Base-by-base conservation (phyloP, 1,140 invertebrate species). In the Papilio polyxenes region DNA sequence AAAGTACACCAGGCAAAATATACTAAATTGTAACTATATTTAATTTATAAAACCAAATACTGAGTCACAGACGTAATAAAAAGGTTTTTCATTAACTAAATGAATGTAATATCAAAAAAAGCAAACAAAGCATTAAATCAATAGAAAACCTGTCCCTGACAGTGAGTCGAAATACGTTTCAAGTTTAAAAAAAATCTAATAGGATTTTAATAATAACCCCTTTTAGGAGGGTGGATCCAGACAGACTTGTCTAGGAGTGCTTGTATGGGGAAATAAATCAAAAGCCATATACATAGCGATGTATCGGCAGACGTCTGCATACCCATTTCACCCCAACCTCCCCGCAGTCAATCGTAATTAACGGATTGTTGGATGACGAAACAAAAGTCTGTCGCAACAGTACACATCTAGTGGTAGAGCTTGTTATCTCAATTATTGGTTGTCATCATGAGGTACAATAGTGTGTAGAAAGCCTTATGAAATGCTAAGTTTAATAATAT, bases 341-440 rank as follows among this genome's bases (percentile, higher is more conserved):
- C 84, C 85, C 82, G 82, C 86, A 85, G 87, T 87, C 88, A 89
- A 89, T 90, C 85, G 86, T 89, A 89, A 90, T 90, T 90, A 90
- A 86, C 84, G 86, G 86, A 90, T 90, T 87, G 87, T 83, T 86
- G 81, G 85, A 87, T 88, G 84, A 87, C n/a, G 17, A 75, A 49
- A 75, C 74, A 49, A 75, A 44, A 49, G 62, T 37, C 62, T 10
- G 20, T 31, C 62, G 13, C 15, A 13, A n/a, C 4, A 56, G 56
- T 40, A 40, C 65, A 31, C 11, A 15, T 72, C 31, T 72, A 11
- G 31, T 62, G 8, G 10, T 72, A 17, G 1, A 72, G 65, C 65
- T 72, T 37, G n/a, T 72, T 65, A 65, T 65, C 23, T 13, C 65
- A 72, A 40, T 37, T 11, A 72, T 72, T 72, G 31, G 13, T 15